Percentiles rank a stretch among this genome's conserved stretches.
Evolutionary conservation across 1,140 invertebrate genomes (phyloP).

Genomic region (Nymphalis io): DNA sequence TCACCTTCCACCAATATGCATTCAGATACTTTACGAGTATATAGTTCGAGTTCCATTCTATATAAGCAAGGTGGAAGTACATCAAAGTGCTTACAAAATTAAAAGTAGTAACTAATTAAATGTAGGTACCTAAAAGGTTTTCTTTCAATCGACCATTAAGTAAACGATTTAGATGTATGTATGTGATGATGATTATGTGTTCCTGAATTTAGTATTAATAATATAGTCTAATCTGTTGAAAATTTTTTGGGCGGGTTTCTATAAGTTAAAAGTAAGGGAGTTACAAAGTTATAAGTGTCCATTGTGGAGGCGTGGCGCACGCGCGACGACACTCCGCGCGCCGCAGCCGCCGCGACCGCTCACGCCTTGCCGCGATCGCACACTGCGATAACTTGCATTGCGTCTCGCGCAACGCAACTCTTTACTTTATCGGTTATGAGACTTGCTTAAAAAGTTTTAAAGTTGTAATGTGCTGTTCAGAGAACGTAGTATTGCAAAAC

Average conservation of each 20-base stretch:
- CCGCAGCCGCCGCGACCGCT: slow-evolving; percentile 61
- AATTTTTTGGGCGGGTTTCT: slow-evolving; percentile 36
- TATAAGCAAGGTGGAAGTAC: slow-evolving; percentile 13
- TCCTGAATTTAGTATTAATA: not conserved
- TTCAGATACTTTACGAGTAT: slow-evolving; percentile 20
- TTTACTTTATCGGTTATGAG: slow-evolving; percentile 30
- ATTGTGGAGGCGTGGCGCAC: slow-evolving; percentile 60
- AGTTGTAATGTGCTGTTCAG: slow-evolving; percentile 19
- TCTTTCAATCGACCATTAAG: too few relatives aligned
- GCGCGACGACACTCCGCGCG: slow-evolving; percentile 72
- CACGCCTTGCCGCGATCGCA: slow-evolving; percentile 47
- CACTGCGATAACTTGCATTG: slow-evolving; percentile 48
- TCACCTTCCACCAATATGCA: slow-evolving; percentile 28
- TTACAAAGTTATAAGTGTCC: slow-evolving; percentile 40
- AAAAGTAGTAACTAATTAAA: too few relatives aligned
- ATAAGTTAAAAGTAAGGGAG: slow-evolving; percentile 35
- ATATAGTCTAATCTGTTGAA: not conserved
- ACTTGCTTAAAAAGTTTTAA: slow-evolving; percentile 19
- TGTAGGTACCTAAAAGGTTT: too few relatives aligned
- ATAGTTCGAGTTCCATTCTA: slow-evolving; percentile 12
- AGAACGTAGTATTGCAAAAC: slow-evolving; percentile 21
- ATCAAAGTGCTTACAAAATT: not conserved
- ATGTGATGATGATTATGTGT: not conserved
- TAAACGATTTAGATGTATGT: not conserved
- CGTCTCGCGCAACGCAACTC: slow-evolving; percentile 25